Conservation (phyloP, 2,113 vertebrate species). For the Lepus americanus region DNA sequence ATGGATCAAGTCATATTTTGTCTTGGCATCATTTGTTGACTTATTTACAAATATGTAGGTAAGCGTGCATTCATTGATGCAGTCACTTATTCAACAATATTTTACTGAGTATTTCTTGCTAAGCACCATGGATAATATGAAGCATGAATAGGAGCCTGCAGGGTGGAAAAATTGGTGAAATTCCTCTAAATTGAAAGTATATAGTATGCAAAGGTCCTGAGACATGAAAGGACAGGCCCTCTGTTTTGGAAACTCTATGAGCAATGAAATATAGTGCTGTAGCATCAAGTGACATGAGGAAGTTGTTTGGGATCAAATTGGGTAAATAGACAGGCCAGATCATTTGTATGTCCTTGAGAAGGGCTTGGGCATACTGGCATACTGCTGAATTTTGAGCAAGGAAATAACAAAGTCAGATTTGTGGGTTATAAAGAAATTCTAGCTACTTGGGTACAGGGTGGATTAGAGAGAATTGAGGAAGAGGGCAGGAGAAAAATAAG, state of each 20-base stretch:
- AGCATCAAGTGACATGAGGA: background rate
- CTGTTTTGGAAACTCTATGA: background rate
- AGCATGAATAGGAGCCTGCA: background rate
- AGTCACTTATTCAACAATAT: slow-evolving; percentile 28
- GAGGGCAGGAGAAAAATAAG: background rate
- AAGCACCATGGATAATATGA: background rate
- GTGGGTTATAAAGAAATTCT: slow-evolving; percentile 34
- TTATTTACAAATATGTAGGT: background rate
- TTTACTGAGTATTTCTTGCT: background rate
- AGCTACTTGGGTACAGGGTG: background rate
- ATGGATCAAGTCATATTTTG: background rate
- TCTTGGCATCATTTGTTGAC: background rate
- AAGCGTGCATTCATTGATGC: background rate
- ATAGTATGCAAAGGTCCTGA: background rate
- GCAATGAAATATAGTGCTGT: background rate
- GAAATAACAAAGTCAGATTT: slow-evolving; percentile 51
- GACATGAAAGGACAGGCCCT: background rate
- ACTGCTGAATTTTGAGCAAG: slow-evolving; percentile 20
- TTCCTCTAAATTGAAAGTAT: background rate
- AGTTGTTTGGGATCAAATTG: background rate
- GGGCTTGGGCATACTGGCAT: background rate
- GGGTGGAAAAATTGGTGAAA: background rate
- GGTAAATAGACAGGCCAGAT: background rate
- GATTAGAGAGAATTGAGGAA: background rate
- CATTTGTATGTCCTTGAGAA: background rate